Evolutionary conservation across 1,140 invertebrate species (phyloP).

Genomic region (Coenobita brevimanus): DNA sequence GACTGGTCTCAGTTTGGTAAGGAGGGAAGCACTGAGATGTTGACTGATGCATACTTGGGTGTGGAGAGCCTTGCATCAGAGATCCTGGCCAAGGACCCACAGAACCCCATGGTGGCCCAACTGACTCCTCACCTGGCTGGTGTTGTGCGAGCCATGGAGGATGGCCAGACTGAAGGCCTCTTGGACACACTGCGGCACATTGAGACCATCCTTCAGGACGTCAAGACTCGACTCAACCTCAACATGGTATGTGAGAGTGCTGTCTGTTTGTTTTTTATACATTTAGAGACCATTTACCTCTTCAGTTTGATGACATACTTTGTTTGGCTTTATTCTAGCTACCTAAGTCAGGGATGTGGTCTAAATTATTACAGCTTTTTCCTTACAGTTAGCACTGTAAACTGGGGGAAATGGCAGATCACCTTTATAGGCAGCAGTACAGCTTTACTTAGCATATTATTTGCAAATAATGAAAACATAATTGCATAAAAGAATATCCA

Average conservation of each 20-base stretch:
- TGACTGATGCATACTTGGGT: slow-evolving; percentile 34
- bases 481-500: no score
- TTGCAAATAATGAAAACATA: no score
- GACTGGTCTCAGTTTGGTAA: slow-evolving; percentile 44
- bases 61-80: slow-evolving; percentile 43
- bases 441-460: no score
- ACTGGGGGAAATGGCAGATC: no score
- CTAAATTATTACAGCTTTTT: no score
- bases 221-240: slow-evolving; percentile 31
- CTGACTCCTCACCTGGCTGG: slow-evolving; percentile 45
- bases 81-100: slow-evolving; percentile 22
- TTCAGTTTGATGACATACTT: no score
- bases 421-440: no score
- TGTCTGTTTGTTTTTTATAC: no score
- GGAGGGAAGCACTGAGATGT: slow-evolving; percentile 6
- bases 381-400: no score
- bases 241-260: neutral
- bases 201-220: slow-evolving; percentile 42
- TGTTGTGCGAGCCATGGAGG: slow-evolving; percentile 43
- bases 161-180: slow-evolving; percentile 41
- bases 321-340: no score
- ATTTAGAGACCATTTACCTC: no score
- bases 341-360: no score
- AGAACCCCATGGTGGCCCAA: slow-evolving; percentile 46
- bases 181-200: slow-evolving; percentile 47